Evolutionary conservation across 2,797 vertebrate species (phyloP).

Genomic region (Varecia variegata): DNA sequence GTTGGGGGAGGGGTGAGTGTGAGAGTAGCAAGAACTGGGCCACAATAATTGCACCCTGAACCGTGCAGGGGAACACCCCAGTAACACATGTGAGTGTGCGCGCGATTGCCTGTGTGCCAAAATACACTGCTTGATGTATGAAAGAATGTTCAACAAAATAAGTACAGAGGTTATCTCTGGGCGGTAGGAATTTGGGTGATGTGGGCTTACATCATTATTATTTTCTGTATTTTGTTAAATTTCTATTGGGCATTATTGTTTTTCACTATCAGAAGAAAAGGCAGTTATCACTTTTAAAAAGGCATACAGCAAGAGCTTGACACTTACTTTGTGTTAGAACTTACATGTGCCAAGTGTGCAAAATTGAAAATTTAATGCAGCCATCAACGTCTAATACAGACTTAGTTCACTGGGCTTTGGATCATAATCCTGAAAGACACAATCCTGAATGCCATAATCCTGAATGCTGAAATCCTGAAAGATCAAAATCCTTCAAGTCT

Average conservation of each 20-base stretch:
- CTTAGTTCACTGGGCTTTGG: neutral
- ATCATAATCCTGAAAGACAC: neutral
- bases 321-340: neutral
- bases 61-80: neutral
- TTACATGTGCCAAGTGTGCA: neutral
- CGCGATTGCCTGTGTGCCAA: neutral
- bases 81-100: neutral
- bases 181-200: neutral
- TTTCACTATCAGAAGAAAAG: neutral
- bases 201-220: neutral
- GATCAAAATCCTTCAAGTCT: neutral
- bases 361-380: neutral
- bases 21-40: neutral
- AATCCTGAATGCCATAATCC: neutral
- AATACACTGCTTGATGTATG: neutral
- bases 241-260: neutral
- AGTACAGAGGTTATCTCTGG: neutral
- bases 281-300: neutral
- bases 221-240: neutral
- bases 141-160: neutral
- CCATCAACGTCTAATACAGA: neutral
- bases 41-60: neutral
- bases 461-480: neutral
- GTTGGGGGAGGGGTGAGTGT: neutral
- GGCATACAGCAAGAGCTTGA: too few species aligned